phyloP scores from a whole-genome alignment of 2,113 vertebrate species.

The Dolichotis patagonum region DNA sequence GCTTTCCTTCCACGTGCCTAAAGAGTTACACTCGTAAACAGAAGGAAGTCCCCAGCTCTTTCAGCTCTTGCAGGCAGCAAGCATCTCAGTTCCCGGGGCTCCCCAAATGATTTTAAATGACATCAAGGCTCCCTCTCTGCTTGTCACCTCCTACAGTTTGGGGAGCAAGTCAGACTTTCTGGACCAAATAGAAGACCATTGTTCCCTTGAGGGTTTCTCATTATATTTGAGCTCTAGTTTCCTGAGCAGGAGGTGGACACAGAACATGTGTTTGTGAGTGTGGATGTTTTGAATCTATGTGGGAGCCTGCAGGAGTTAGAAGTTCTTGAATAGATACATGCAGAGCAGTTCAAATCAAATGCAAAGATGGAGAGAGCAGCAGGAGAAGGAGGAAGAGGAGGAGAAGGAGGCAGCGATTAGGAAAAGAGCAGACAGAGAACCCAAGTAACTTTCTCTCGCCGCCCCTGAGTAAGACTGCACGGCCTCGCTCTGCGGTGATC shows the following conservation, averaged over 20 bases:
- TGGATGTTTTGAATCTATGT: slow-evolving; percentile 69
- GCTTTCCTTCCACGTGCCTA: slow-evolving; percentile 1
- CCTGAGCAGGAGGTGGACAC: slow-evolving; percentile 79
- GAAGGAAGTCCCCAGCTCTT: neutral
- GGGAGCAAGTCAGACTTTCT: neutral
- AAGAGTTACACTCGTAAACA: neutral
- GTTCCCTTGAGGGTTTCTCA: slow-evolving; percentile 74
- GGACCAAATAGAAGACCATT: slow-evolving; percentile 51
- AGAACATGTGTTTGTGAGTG: slow-evolving; percentile 67
- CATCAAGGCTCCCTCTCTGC: fast-evolving
- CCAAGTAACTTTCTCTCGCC: neutral
- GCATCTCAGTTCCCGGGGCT: slow-evolving; percentile 21
- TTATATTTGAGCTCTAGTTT: slow-evolving; percentile 82
- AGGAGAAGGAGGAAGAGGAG: neutral
- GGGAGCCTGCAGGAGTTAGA: slow-evolving; percentile 64
- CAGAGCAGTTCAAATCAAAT: slow-evolving; percentile 58
- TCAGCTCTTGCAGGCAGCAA: slow-evolving; percentile 48
- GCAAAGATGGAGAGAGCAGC: neutral
- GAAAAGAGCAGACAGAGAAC: no score
- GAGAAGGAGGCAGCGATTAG: neutral
- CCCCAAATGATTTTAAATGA: neutral
- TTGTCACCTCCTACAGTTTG: neutral
- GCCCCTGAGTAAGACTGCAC: neutral
- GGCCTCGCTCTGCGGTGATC: neutral
- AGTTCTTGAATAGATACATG: neutral